Conservation (phyloP, 23 tunicate species). For the Trididemnum nubilum region DNA sequence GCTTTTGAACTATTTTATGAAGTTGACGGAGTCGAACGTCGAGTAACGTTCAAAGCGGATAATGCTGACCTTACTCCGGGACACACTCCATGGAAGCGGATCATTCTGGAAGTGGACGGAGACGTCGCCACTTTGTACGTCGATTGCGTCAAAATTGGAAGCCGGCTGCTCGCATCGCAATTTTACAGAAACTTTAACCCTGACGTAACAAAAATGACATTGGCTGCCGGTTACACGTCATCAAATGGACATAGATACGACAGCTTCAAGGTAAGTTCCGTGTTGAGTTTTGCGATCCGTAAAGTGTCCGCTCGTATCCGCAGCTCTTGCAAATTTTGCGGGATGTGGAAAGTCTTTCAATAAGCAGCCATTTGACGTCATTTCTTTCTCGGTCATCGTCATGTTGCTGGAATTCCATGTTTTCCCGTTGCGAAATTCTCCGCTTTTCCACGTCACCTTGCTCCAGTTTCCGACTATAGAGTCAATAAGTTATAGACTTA, state of each 20-base stretch:
- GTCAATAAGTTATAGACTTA: no score
- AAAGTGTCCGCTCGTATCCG: no score
- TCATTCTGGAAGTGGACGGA: conserved; percentile 40
- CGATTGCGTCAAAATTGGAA: conserved; percentile 40
- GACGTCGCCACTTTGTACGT: conserved; percentile 35
- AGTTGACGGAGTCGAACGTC: neutral
- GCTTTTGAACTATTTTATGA: conserved; percentile 33
- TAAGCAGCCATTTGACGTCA: no score
- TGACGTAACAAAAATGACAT: conserved; percentile 17
- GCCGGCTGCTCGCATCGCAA: neutral
- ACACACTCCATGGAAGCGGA: conserved; percentile 22
- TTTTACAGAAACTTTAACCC: conserved; percentile 51
- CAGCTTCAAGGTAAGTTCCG: conserved; percentile 20
- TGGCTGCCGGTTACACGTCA: conserved; percentile 30
- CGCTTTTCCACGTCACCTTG: no score
- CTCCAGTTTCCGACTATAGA: no score
- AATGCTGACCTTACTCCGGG: neutral
- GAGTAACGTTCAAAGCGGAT: conserved; percentile 7
- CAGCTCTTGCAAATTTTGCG: no score
- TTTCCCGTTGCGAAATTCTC: no score
- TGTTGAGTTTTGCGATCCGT: neutral
- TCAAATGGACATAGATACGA: conserved; percentile 20
- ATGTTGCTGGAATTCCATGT: no score
- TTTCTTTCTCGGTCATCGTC: no score
- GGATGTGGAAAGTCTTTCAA: no score